Evolutionary conservation across 2,113 vertebrate genomes (phyloP).

Genomic region (Clarias magur): DNA sequence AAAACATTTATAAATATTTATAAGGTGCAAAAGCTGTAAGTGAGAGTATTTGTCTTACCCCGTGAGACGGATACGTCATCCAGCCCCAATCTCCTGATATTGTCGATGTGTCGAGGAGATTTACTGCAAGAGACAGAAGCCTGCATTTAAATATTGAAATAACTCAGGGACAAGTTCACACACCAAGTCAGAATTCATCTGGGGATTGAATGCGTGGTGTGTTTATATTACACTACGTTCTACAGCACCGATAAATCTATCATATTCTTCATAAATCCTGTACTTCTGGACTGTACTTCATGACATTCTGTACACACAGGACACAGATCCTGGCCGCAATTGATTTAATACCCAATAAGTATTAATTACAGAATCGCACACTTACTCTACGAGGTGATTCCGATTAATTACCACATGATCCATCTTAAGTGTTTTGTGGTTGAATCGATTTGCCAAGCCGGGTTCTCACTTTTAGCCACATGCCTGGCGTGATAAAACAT

Average conservation of each 20-base stretch:
- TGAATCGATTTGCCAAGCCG: constrained; percentile 42
- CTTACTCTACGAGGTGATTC: neutral
- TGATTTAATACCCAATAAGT: constrained; percentile 5
- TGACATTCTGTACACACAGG: neutral
- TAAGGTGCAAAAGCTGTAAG: neutral
- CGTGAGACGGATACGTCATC: constrained; percentile 90
- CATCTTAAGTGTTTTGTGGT: constrained; percentile 30
- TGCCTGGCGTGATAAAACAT: constrained; percentile 37
- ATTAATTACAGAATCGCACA: neutral
- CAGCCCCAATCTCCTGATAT: constrained; percentile 94
- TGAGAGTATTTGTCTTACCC: constrained; percentile 74
- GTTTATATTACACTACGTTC: neutral
- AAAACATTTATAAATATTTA: neutral
- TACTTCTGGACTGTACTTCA: neutral
- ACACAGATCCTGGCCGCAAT: neutral
- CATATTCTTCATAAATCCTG: neutral
- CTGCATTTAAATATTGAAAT: neutral
- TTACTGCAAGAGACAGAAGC: constrained; percentile 79
- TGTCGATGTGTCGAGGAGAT: constrained; percentile 88
- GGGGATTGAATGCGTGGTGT: neutral
- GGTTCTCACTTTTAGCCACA: neutral
- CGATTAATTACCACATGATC: constrained; percentile 44
- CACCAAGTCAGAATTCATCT: neutral
- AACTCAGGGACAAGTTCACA: neutral
- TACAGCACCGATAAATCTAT: constrained; percentile 20